Percentiles rank a stretch among this genome's conserved stretches.
phyloP scores from a whole-genome alignment of 2,888 invertebrate genomes.

The Protodeltote pygarga region DNA sequence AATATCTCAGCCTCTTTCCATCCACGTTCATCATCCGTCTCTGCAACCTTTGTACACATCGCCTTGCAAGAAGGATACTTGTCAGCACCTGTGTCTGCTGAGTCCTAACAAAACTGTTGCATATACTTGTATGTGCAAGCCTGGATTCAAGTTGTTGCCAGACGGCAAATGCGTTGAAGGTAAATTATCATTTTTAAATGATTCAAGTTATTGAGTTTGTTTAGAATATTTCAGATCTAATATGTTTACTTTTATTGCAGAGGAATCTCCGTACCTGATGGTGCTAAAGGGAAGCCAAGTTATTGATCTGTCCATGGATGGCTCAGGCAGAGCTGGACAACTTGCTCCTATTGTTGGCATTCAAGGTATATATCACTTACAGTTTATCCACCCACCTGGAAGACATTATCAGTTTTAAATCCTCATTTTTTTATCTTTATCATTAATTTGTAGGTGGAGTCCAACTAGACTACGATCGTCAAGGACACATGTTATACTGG shows the following conservation, averaged over 20 bases:
- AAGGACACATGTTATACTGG: constrained; percentile 95
- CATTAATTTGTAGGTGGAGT: constrained; percentile 89
- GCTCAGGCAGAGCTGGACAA: constrained; percentile 92
- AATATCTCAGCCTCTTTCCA: constrained; percentile 97
- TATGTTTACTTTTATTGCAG: constrained; percentile 73
- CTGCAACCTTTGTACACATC: constrained; percentile 93
- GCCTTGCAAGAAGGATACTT: constrained; percentile 90
- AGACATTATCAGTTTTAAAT: neutral
- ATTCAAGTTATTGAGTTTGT: neutral
- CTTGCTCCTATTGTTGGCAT: constrained; percentile 96
- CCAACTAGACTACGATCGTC: constrained; percentile 96
- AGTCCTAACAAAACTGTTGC: constrained; percentile 91
- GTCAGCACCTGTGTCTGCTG: constrained; percentile 96
- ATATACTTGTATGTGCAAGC: constrained; percentile 96
- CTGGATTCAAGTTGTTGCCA: constrained; percentile 91
- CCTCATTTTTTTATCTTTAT: neutral
- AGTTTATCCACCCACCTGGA: neutral
- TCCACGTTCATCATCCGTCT: constrained; percentile 98
- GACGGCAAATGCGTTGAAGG: constrained; percentile 92
- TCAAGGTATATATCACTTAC: constrained; percentile 64
- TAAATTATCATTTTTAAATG: constrained; percentile 35
- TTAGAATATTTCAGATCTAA: neutral
- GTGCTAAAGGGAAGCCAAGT: constrained; percentile 96
- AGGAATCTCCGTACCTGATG: constrained; percentile 96
- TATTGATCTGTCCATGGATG: constrained; percentile 93